Percentiles rank a stretch among this genome's conserved stretches.
Conservation (phyloP, 2,888 invertebrate species). For the Seira musarum region DNA sequence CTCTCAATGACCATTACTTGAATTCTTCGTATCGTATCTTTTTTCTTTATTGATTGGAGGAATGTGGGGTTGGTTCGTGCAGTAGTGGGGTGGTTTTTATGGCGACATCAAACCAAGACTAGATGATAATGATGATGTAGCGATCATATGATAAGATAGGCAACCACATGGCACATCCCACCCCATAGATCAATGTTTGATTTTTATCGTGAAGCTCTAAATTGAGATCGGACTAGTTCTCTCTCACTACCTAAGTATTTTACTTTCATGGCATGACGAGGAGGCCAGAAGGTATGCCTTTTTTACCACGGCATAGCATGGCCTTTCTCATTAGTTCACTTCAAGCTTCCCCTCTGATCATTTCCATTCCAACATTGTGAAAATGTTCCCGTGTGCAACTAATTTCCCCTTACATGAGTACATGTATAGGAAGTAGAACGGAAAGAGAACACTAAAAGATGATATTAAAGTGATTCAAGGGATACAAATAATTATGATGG, state of each 20-base stretch:
- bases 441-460: not conserved
- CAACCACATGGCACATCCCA: conserved; percentile 22
- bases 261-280: not conserved
- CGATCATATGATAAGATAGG: no score
- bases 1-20: no score
- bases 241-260: not conserved
- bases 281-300: no score
- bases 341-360: not conserved
- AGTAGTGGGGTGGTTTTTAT: no score
- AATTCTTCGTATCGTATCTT: no score
- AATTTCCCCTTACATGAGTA: no score
- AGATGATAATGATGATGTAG: no score
- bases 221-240: not conserved
- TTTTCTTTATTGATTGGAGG: no score
- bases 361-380: not conserved
- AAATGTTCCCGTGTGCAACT: no score
- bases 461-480: not conserved
- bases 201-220: conserved; percentile 31
- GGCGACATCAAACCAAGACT: no score
- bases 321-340: not conserved
- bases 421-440: not conserved
- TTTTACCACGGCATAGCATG: not conserved
- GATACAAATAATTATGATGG: conserved; percentile 2
- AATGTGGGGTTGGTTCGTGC: no score
- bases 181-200: conserved; percentile 42